Evolutionary conservation across 1,140 invertebrate species (phyloP).

Genomic region (Hydropsyche tenuis): DNA sequence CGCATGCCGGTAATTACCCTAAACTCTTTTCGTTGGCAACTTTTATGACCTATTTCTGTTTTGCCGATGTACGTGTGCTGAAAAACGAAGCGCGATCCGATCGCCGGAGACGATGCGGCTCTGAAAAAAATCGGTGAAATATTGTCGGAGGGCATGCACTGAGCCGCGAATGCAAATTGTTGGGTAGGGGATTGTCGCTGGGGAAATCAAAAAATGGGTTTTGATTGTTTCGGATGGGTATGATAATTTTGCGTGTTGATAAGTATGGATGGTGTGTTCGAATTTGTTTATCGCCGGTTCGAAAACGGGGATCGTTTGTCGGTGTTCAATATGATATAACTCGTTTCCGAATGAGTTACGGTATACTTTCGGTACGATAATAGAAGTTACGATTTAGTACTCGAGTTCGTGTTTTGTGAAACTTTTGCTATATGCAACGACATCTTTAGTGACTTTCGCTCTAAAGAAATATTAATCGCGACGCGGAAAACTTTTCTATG

Average conservation of each 20-base stretch:
- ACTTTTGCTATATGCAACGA: too few species aligned
- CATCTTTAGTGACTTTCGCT: too few species aligned
- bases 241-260: background rate
- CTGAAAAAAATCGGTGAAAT: background rate
- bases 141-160: slow-evolving; percentile 18
- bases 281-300: too few species aligned
- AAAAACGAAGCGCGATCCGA: background rate
- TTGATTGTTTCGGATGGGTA: background rate
- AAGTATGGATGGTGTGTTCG: too few species aligned
- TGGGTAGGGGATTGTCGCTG: background rate
- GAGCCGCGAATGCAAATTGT: background rate
- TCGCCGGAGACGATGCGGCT: background rate
- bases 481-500: too few species aligned
- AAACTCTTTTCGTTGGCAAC: slow-evolving; percentile 34
- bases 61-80: background rate
- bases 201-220: background rate
- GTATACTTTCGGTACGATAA: too few species aligned
- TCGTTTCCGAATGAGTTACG: too few species aligned
- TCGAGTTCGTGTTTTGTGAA: too few species aligned
- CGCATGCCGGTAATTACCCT: slow-evolving; percentile 39
- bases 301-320: too few species aligned
- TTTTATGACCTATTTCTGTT: slow-evolving; percentile 41
- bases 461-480: too few species aligned
- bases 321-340: too few species aligned
- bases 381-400: too few species aligned